Conservation (phyloP, 2,113 vertebrate genomes). For the Pedionomus torquatus region DNA sequence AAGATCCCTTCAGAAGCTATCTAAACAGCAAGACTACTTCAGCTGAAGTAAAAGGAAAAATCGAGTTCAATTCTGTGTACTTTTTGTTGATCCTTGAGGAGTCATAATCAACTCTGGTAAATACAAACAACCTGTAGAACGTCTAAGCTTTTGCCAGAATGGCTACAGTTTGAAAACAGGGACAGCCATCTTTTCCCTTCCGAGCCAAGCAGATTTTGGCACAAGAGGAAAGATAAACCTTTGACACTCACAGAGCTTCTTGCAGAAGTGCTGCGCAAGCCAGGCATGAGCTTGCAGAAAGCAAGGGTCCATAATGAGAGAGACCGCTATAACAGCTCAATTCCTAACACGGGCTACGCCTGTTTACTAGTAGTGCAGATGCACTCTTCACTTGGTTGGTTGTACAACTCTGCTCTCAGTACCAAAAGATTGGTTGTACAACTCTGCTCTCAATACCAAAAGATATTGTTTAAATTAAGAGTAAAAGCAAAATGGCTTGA, state of each 20-base stretch:
- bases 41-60: not conserved
- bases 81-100: not conserved
- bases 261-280: not conserved
- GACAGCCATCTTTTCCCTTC: not conserved
- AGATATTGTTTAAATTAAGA: not conserved
- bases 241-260: not conserved
- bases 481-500: not conserved
- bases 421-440: not conserved
- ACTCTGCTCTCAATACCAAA: not conserved
- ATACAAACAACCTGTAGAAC: not conserved
- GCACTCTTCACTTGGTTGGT: not conserved
- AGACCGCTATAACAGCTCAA: not conserved
- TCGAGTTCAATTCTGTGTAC: not conserved
- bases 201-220: not conserved
- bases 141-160: not conserved
- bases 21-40: not conserved
- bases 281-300: not conserved
- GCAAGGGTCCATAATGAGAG: not conserved
- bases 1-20: not conserved
- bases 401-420: not conserved
- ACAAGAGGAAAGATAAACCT: not conserved
- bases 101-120: not conserved
- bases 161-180: not conserved
- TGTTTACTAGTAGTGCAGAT: not conserved
- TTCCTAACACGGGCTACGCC: not conserved